These are phyloP conservation scores for Sphinx pinastri DNA, from an alignment of 2,888 invertebrate species.

Conservation along the genomic window DNA sequence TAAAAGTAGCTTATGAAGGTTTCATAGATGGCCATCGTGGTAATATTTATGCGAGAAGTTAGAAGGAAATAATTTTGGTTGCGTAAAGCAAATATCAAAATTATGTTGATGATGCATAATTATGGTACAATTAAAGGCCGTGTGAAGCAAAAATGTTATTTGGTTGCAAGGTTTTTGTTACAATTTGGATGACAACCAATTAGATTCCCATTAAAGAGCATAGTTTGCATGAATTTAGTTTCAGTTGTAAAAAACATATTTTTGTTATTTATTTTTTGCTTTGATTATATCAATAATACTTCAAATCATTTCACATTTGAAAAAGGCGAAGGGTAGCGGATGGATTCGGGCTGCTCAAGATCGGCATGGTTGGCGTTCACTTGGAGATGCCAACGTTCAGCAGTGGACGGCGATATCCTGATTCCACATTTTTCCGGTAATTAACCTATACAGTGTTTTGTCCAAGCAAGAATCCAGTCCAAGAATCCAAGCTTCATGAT, in stretches of 20 bases:
- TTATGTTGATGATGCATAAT: conserved; percentile 17
- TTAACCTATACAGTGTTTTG: no score
- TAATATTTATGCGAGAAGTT: not conserved
- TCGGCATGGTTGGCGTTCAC: no score
- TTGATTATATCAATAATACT: no score
- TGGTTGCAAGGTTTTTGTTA: not conserved
- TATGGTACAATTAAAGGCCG: not conserved
- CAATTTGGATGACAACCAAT: not conserved
- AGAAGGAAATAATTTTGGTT: not conserved
- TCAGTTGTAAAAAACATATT: not conserved
- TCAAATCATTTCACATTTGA: no score
- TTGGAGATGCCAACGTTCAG: no score
- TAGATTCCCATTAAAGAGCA: not conserved
- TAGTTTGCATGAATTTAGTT: not conserved
- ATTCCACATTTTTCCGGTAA: no score
- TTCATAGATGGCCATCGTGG: not conserved
- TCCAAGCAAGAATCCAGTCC: no score
- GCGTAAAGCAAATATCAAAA: conserved; percentile 5
- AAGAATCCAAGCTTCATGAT: not conserved
- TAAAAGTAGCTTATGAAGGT: not conserved
- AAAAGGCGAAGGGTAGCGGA: no score
- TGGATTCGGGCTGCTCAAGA: no score
- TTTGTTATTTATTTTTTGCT: not conserved
- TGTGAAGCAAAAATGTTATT: not conserved
- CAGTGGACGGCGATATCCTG: no score